Conservation (phyloP, 2,113 vertebrate species). For the Colius striatus region DNA sequence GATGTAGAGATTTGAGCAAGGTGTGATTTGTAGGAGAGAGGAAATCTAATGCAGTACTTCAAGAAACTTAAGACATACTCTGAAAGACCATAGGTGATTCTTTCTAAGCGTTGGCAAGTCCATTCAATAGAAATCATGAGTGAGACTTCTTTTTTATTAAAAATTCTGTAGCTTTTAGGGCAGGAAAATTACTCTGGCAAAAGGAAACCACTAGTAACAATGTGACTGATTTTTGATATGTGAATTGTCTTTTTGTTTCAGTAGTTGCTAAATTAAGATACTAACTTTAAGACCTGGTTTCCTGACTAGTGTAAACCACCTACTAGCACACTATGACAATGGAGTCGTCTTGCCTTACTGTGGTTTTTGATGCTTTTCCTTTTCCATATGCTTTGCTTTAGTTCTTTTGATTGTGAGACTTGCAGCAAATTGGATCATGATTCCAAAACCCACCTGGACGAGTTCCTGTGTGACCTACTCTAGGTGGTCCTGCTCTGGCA, state of each 20-base stretch:
- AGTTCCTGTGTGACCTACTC: no score
- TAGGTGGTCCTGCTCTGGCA: no score
- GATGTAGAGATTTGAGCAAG: background rate
- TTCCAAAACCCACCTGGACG: no score
- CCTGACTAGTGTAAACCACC: background rate
- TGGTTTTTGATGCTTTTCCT: background rate
- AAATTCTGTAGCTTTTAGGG: background rate
- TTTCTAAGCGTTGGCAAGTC: background rate
- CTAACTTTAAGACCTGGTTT: background rate
- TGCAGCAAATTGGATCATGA: background rate
- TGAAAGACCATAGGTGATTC: background rate
- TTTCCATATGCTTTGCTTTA: background rate
- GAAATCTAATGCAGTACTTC: background rate
- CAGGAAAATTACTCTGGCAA: background rate
- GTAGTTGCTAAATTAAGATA: background rate
- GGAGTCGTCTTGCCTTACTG: background rate
- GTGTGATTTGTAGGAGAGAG: background rate
- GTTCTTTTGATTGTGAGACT: background rate
- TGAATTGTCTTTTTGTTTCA: background rate
- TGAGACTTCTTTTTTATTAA: background rate
- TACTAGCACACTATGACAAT: background rate
- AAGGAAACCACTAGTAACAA: background rate
- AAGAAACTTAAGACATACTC: background rate
- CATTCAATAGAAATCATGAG: background rate
- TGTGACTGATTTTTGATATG: background rate